Conservation (phyloP, 1,140 invertebrate species). For the Helicoverpa armigera region DNA sequence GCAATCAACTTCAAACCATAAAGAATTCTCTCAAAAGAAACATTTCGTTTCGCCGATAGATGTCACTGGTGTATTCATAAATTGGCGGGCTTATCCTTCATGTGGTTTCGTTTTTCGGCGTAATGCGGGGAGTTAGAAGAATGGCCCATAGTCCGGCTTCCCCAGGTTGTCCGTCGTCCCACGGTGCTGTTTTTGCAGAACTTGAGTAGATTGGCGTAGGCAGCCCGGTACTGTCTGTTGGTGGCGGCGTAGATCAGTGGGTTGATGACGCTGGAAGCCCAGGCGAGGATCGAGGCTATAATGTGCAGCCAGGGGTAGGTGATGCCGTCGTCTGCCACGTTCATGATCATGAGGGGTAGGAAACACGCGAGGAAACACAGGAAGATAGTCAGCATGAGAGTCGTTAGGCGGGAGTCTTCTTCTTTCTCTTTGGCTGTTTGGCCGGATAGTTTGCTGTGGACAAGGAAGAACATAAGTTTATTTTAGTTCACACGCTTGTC, state of each 20-base stretch:
- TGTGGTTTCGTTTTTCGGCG: slow-evolving; percentile 72
- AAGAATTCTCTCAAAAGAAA: too few species aligned
- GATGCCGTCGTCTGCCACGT: slow-evolving; percentile 93
- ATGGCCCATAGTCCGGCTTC: slow-evolving; percentile 80
- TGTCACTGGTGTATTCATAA: slow-evolving; percentile 66
- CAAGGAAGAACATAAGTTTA: neutral
- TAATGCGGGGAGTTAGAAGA: slow-evolving; percentile 82
- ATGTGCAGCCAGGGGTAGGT: slow-evolving; percentile 92
- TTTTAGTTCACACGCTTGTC: too few species aligned
- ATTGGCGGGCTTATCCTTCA: slow-evolving; percentile 76
- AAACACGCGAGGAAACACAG: slow-evolving; percentile 94
- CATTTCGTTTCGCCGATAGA: slow-evolving; percentile 17
- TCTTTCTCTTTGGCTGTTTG: slow-evolving; percentile 85
- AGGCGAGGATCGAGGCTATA: slow-evolving; percentile 93
- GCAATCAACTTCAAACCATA: neutral
- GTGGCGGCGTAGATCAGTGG: slow-evolving; percentile 95
- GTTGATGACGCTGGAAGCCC: slow-evolving; percentile 95
- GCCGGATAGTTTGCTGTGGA: slow-evolving; percentile 83
- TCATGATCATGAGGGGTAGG: slow-evolving; percentile 94
- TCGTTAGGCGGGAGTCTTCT: slow-evolving; percentile 93
- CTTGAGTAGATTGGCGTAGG: slow-evolving; percentile 90
- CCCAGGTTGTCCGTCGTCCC: slow-evolving; percentile 77
- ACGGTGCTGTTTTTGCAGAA: slow-evolving; percentile 78
- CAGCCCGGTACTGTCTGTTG: slow-evolving; percentile 93
- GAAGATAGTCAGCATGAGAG: slow-evolving; percentile 95